Base-by-base conservation (phyloP, 2,888 invertebrate genomes). In the Empis stercorea region DNA sequence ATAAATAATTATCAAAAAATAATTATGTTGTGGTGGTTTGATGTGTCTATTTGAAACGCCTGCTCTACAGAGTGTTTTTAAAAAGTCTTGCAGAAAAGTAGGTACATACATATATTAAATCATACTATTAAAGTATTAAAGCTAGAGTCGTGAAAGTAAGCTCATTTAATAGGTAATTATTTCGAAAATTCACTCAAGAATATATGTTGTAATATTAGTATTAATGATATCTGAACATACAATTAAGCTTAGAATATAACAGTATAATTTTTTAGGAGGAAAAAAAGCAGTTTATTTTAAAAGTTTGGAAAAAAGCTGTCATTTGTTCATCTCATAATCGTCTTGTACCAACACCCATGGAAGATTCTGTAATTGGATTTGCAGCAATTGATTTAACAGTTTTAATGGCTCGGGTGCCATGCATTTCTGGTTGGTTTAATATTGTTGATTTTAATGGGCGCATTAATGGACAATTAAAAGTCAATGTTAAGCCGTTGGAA, bases 361-460 rank as follows among this genome's bases (percentile, higher is more conserved):
- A 72, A 48, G 79, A 80, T 59, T 66, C 72, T 9, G 73, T 79
- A 1, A 65, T 80, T 45, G 80, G 80, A 5, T 76, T 78, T 60
- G 73, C 76, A 11, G 72, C 76, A 6, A 61, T 80, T 20, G 77
- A 79, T 64, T 62, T 80, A 37, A 74, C 72, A 4, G 69, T 73
- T 16, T 62, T 79, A 23, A 55, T 70, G 16, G 66, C 70, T 17
- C 73, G 73, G 5, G 68, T 75, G 52, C 71, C 74, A 10, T 68
- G 68, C 30, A 70, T 79, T 43, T 73, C 72, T 43, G 79, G 78
- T n/a, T 78, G 77, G 75, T 79, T 76, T 57, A 76, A 78, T 58
- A 76, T 80, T 42, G 70, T 76, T n/a, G 78, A 79, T 56, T 76
- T 77, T 53, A 69, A 61, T 55, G 72, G 72, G 7, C 71, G 72